These are phyloP conservation scores for Cardinalis cardinalis DNA, from an alignment of 2,113 vertebrate genomes.

Conservation along the genomic window DNA sequence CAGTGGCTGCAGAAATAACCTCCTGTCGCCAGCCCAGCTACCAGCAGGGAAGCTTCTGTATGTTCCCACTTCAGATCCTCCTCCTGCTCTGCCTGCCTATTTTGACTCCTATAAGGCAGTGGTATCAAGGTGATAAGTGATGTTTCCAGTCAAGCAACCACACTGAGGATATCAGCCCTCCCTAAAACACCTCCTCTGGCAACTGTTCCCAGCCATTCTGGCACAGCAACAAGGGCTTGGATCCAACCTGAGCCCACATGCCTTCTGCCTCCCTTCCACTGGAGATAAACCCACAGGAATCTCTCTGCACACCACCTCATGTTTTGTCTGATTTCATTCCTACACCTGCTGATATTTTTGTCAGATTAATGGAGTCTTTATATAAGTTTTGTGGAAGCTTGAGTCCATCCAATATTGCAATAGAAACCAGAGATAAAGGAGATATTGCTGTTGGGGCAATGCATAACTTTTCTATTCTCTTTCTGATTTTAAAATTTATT, in stretches of 20 bases:
- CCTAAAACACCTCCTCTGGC: not conserved
- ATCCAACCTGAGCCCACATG: not conserved
- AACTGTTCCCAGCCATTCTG: not conserved
- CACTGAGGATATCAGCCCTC: not conserved
- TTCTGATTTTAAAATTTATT: not conserved
- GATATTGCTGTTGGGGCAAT: not conserved
- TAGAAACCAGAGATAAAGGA: not conserved
- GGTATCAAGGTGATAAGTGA: not conserved
- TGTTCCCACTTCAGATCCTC: not conserved
- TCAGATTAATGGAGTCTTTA: not conserved
- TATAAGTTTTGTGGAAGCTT: not conserved
- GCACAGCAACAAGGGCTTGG: fast-evolving
- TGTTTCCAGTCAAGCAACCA: not conserved
- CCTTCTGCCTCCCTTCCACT: not conserved
- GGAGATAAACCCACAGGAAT: not conserved
- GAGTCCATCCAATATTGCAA: not conserved
- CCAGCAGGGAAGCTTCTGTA: not conserved
- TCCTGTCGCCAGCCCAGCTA: not conserved
- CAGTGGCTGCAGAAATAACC: not conserved
- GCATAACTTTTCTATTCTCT: not conserved
- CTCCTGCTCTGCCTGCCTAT: not conserved
- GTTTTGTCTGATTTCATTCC: not conserved
- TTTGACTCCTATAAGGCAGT: not conserved
- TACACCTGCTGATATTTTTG: not conserved
- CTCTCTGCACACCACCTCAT: not conserved